Base-by-base conservation (phyloP, 2,797 vertebrate genomes). In the Perodicticus potto region DNA sequence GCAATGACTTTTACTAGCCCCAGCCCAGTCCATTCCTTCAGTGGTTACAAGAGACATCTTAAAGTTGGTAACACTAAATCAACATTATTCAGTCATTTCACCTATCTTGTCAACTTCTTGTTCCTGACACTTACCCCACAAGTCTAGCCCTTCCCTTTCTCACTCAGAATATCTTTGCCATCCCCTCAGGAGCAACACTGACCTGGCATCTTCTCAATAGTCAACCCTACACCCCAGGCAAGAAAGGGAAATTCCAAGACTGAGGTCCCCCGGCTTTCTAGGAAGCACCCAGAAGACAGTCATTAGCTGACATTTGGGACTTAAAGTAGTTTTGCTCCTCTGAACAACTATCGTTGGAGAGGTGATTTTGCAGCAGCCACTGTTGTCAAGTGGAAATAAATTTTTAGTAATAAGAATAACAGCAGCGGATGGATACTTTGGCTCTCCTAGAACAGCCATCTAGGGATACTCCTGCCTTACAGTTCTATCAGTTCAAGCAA, bases 341-440 rank as follows among this genome's bases (percentile, higher is more conserved):
- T 0, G 84, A 74, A 86, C 40, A 25, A 61, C 40, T 61, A 19
- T 89, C 86, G 69, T 25, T 17, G n/a, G 63, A 88, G 85, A 96
- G 89, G 77, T 0, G 0, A 27, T 72, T 97, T 96, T 82, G 95
- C 20, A 85, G 59, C 81, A 81, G 81, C 81, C 67, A 77, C 76
- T 80, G 65, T 25, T 95, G 94, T 95, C 84, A 87, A 96, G 55
- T 57, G 74, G 86, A 95, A 97, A 96, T 94, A 96, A 94, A 96
- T 92, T 96, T 95, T 96, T 91, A 94, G 92, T 94, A 95, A 91
- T 95, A 93, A 93, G 80, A 93, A 91, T 94, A 95, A 87, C 76
- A 95, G 83, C 82, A 81, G 43, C 0, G 1, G 86, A 95, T 53
- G 13, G 61, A 95, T 72, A 43, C 27, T 86, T 88, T 27, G 37